phyloP scores from a whole-genome alignment of 2,797 vertebrate species.

The Oreochromis mossambicus region DNA sequence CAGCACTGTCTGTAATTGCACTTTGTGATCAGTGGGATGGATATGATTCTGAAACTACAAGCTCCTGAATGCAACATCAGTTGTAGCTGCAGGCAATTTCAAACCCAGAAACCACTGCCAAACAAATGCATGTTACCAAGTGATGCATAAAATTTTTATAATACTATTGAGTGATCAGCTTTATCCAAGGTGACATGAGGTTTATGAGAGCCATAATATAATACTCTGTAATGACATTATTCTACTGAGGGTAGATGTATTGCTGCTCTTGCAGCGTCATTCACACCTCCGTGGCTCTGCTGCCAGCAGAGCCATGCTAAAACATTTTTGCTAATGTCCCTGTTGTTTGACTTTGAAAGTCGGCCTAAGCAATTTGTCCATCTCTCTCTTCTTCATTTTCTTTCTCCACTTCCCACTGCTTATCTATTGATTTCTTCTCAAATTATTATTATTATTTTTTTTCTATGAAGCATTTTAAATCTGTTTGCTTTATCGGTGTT shows the following conservation, averaged over 20 bases:
- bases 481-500: slow-evolving; percentile 19
- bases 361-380: slow-evolving; percentile 39
- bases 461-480: slow-evolving; percentile 15
- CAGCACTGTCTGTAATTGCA: slow-evolving; percentile 53
- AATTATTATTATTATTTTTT: background rate
- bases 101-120: slow-evolving; percentile 48
- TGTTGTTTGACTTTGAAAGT: slow-evolving; percentile 67
- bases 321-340: slow-evolving; percentile 50
- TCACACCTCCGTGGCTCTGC: slow-evolving; percentile 52
- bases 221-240: slow-evolving; percentile 66
- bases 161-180: slow-evolving; percentile 58
- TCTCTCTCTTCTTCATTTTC: slow-evolving; percentile 25
- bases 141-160: slow-evolving; percentile 57
- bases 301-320: slow-evolving; percentile 14
- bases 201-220: slow-evolving; percentile 69
- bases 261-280: slow-evolving; percentile 54
- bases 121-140: slow-evolving; percentile 60
- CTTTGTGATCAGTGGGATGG: slow-evolving; percentile 36
- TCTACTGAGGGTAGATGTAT: slow-evolving; percentile 55
- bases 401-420: slow-evolving; percentile 3
- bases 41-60: slow-evolving; percentile 14
- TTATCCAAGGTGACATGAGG: slow-evolving; percentile 70
- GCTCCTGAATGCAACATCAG: slow-evolving; percentile 37
- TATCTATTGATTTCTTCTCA: slow-evolving; percentile 45
- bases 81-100: slow-evolving; percentile 56